Base-by-base conservation (phyloP, 2,113 vertebrate genomes). In the Fulica atra region DNA sequence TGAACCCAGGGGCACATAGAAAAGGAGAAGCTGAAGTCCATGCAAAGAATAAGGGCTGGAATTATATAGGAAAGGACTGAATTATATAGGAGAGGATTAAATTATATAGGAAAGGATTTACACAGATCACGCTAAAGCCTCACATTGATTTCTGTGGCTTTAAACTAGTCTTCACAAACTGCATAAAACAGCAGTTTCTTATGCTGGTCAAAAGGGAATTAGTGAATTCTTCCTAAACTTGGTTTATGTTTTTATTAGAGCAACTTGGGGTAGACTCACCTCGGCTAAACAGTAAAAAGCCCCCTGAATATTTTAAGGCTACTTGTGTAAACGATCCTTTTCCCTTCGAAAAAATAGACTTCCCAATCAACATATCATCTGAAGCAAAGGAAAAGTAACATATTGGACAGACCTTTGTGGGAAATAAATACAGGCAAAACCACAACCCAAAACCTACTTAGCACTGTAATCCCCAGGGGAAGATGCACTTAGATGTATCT, bases 381-480 rank as follows among this genome's bases (percentile, higher is more conserved):
- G 42, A 28, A 36, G 9, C 12, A 93, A 78, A 68, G 38, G 79
- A 94, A 86, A 97, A 94, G 70, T 63, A 87, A 82, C 86, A 95
- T 86, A 87, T 61, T 86, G 60, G 80, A 42, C 42, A 96, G n/a
- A 74, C 92, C 60, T 93, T 91, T 90, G 25, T 72, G 76, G 71
- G 92, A 96, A 93, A 73, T 69, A 95, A 95, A 91, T 94, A 82
- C 36, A 86, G 80, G 85, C 74, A 97, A 93, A 74, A 95, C 65
- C 36, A 31, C 78, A 98, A 68, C 46, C 64, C 86, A 81, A 93
- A 96, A 95, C 51, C 56, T 77, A 93, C 92, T 95, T 97, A 87
- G 61, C 54, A 72, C 38, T 48, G 25, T 96, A 97, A 98, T 94
- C 74, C 93, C 89, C 60, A 42, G 63, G 65, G 65, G 77, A 96